Base-by-base conservation (phyloP, 92 coral and sea anemone species). In the Paramuricea clavata region DNA sequence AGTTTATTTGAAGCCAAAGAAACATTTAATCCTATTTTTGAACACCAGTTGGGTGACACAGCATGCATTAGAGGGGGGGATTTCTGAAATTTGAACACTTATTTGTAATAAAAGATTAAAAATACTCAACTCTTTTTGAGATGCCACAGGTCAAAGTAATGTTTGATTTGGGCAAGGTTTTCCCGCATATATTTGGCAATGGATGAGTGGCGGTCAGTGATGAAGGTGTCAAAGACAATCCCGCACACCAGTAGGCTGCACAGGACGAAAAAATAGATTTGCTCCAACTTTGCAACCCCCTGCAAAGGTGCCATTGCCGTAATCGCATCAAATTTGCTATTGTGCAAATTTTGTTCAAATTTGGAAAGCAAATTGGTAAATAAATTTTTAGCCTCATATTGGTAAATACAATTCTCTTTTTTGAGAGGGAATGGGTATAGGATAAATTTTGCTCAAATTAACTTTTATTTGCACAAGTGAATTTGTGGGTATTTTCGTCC, bases 211-310 rank as follows among this genome's bases (percentile, higher is more conserved):
- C 60, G 41, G 47, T 83, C 61, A 61, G 83, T 42, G n/a, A 83
- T 69, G 25, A 68, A 52, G 15, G 83, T 82, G 22, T 68, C 41
- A 33, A 69, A 69, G 61, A 54, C 28, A 41, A 82, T 57, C 42
- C 87, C 83, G 65, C 27, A 69, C 28, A 72, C 87, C 36, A 82
- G 44, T 10, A 23, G 30, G 61, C 85, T n/a, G n/a, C n/a, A n/a
- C n/a, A n/a, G n/a, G n/a, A n/a, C n/a, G n/a, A n/a, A n/a, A n/a
- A n/a, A n/a, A n/a, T n/a, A n/a, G n/a, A n/a, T n/a, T n/a, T n/a
- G n/a, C n/a, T n/a, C n/a, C n/a, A n/a, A n/a, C n/a, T n/a, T n/a
- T n/a, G n/a, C n/a, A n/a, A n/a, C n/a, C n/a, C n/a, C n/a, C n/a
- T n/a, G n/a, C n/a, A n/a, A n/a, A n/a, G n/a, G n/a, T n/a, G n/a